Conservation (phyloP, 2,113 vertebrate genomes). For the Pluvianellus socialis region DNA sequence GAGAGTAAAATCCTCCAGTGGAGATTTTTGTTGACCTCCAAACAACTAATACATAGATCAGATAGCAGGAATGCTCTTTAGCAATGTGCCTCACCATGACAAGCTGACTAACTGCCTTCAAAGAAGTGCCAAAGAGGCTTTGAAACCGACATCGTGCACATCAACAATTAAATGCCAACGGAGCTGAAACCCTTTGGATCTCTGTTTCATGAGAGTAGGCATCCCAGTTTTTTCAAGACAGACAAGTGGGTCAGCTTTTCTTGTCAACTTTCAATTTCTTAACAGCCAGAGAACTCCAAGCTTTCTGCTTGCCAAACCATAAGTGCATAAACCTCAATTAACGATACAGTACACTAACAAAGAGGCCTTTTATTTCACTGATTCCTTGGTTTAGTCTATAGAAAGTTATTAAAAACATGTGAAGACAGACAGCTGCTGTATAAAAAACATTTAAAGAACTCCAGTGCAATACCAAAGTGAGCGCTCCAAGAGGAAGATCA, state of each 20-base stretch:
- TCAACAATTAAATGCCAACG: not conserved
- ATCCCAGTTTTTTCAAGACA: not conserved
- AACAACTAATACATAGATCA: conserved; percentile 11
- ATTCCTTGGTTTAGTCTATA: conserved; percentile 50
- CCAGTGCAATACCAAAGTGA: not conserved
- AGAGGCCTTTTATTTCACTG: conserved; percentile 18
- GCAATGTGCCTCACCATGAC: not conserved
- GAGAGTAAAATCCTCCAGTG: not conserved
- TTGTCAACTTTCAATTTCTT: conserved; percentile 18
- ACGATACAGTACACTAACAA: not conserved
- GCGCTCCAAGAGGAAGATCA: not conserved
- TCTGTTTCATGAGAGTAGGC: not conserved
- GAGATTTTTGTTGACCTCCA: conserved; percentile 31
- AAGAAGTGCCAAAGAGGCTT: conserved; percentile 10
- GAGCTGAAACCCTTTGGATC: not conserved
- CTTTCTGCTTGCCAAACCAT: not conserved
- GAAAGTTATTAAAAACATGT: conserved; percentile 45
- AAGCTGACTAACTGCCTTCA: conserved; percentile 1
- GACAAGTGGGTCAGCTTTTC: conserved; percentile 38
- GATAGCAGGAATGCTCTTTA: not conserved
- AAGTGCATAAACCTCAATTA: conserved; percentile 34
- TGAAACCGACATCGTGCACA: not conserved
- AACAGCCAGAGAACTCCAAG: not conserved
- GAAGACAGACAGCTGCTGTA: conserved; percentile 24
- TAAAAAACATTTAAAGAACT: not conserved